Evolutionary conservation across 2,888 invertebrate genomes (phyloP), one percentile per base, ranked within the genome.

Genomic region (Elaeidobius kamerunicus): DNA sequence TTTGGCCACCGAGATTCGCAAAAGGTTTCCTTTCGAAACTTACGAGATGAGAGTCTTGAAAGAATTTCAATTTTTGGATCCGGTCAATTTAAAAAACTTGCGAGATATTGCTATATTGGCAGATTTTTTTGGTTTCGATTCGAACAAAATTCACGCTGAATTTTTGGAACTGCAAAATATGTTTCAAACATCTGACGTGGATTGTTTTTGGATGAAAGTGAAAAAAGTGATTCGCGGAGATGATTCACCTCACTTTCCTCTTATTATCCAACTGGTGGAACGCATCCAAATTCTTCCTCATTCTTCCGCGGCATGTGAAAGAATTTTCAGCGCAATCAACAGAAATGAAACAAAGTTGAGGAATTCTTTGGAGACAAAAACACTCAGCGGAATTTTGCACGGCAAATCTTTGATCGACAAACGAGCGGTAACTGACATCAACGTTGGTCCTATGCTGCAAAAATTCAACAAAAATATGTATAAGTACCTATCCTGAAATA

Each of bases 371-470:
- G 16, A 16, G 6, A 11, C 4, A 5, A 16, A n/a, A 28, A 42
- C 42, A 51, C 39, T 60, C 52, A 61, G 42, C 53, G 59, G 55
- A 53, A 35, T 58, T 55, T 57, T 36, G 38, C 49, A 39, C 27
- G 30, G 18, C 5, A 45, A 45, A 35, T 35, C 19, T 12, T 20
- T 35, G 3, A 38, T 32, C 9, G 23, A 23, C 23, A 4, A 23
- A 23, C 23, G 4, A 23, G 23, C 23, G 4, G 23, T 23, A 6
- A 23, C 9, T 6, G 9, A n/a, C n/a, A n/a, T n/a, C n/a, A n/a
- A 34, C 35, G 11, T 14, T n/a, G 14, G 9, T 11, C 15, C 18
- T 7, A 18, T 15, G 15, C 7, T 18, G 12, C 57, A 56, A 38
- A 57, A 55, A 56, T 62, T 62, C 62, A 59, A 59, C 62, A n/a